Percentiles rank a stretch among this genome's conserved stretches.
phyloP scores from a whole-genome alignment of 2,113 vertebrate species.

The Halichoeres trimaculatus region DNA sequence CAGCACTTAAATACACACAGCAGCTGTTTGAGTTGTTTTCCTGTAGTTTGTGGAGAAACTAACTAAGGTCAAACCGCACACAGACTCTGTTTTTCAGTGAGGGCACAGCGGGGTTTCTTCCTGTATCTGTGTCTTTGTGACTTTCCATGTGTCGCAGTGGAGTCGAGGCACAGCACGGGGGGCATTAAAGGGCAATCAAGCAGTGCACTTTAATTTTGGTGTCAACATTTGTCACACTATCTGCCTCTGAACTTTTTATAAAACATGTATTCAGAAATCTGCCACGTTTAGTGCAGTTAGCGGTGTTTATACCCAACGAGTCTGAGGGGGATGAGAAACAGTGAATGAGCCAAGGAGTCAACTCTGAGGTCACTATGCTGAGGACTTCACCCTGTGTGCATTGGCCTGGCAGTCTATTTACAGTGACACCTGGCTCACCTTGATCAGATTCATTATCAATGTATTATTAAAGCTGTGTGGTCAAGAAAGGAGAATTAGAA shows the following conservation, averaged over 20 bases:
- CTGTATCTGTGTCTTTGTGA: background rate
- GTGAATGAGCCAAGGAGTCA: background rate
- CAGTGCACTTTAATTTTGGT: background rate
- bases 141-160: background rate
- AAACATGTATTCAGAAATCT: background rate
- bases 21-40: slow-evolving; percentile 1
- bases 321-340: background rate
- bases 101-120: background rate
- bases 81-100: background rate
- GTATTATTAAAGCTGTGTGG: too few relatives aligned
- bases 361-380: background rate
- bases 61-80: background rate
- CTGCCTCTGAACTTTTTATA: background rate
- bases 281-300: background rate
- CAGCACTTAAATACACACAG: background rate
- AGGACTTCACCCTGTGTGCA: too few relatives aligned
- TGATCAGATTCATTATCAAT: too few relatives aligned
- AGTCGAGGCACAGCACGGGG: background rate
- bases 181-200: background rate
- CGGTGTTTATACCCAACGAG: background rate
- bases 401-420: too few relatives aligned
- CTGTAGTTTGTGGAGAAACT: background rate
- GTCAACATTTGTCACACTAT: background rate
- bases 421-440: too few relatives aligned
- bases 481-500: too few relatives aligned